Evolutionary conservation across 2,797 vertebrate species (phyloP), one percentile per base, ranked within the genome.

Genomic region (Anabacerthia variegaticeps): DNA sequence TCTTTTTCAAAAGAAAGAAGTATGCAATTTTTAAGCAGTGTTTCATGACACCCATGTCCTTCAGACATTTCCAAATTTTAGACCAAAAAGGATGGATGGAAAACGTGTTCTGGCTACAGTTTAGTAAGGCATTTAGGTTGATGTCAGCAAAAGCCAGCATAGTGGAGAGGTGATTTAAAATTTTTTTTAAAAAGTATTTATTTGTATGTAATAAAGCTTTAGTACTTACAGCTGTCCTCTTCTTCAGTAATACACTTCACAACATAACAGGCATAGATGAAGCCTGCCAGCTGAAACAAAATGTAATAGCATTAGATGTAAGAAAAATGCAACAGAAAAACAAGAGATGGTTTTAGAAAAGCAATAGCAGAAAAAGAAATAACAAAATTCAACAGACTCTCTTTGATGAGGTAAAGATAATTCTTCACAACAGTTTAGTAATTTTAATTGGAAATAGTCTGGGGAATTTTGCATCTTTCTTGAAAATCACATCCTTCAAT

Each of bases 171-270:
- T 95, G 82, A 91, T 82, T 91, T 39, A 17, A 43, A 81, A 69
- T 89, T 62, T 62, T 63, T 52, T 62, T 56, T 39, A n/a, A 68
- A 41, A 76, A 69, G 15, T 56, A 96, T 91, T 95, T 19, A 93
- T 95, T 95, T 77, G 54, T 92, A 95, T 48, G 78, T 96, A 97
- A 96, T 71, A 95, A 95, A 97, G 88, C 81, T 98, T 98, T 97
- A 91, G 91, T 98, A 99, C 99, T 99, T 98, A 99, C 99, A 99
- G 98, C 99, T 99, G 98, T 99, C 99, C 94, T 99, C 99, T 97
- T 99, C 99, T 98, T 99, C 99, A 94, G 99, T 99, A 97, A 99
- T 99, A 96, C 99, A 99, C 98, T 99, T 99, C 98, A 99, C 99
- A 98, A 99, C 99, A 86, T 99, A 99, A 98, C 99, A 99, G 98